Evolutionary conservation across 2,888 invertebrate genomes (phyloP), one percentile per base, ranked within the genome.

Genomic region (Limnephilus lunatus): DNA sequence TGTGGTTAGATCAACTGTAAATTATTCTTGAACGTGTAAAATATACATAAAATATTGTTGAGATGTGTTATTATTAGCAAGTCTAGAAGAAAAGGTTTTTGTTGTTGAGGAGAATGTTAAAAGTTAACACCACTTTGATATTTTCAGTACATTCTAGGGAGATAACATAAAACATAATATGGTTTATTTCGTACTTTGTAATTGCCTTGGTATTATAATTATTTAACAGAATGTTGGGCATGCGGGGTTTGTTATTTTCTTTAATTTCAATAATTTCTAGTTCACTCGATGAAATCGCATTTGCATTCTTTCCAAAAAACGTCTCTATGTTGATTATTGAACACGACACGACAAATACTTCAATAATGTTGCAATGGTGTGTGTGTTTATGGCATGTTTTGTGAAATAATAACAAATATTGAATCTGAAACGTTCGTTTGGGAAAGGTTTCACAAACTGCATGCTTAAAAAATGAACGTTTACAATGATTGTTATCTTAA

Each of bases 391-490:
- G 44, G 86, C 86, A 86, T 86, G 86, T 44, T 44, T 85, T 85
- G n/a, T 48, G 39, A 48, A 88, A 88, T 88, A 87, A 53, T 30
- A 88, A 39, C n/a, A 39, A 39, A 19, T 9, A 88, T 53, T 15
- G 53, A 68, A 19, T 68, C 86, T 48, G 53, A 80, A 32, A 53
- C 32, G 19, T 19, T 68, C 15, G 85, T 85, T 85, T 88, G 88
- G 68, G 48, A n/a, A 88, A 88, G 88, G 68, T 68, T 88, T 88
- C 88, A 88, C 68, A 88, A 53, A 68, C 53, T 88, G 88, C 88
- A 88, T 88, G 88, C 14, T 85, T 39, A 85, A 32, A 82, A 32
- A 32, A 68, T 83, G 35, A 25, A 31, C 48, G 30, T 86, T 86
- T 44, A 85, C 85, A 48, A 15, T 68, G 68, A 68, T 68, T 68